phyloP scores from a whole-genome alignment of 2,888 invertebrate species.

The Salpingus planirostris region DNA sequence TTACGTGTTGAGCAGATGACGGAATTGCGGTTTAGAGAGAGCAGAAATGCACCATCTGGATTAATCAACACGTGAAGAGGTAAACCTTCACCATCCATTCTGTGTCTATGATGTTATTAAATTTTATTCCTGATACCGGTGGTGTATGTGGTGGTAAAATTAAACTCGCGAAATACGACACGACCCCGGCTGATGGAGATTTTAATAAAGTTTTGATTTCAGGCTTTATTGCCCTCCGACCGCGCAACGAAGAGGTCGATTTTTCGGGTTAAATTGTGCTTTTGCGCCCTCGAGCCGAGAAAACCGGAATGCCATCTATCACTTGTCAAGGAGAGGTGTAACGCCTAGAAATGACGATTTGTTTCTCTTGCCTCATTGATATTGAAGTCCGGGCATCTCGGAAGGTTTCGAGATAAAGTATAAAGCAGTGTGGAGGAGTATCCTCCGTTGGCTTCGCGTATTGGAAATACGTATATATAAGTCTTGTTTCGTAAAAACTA shows the following conservation, averaged over 20 bases:
- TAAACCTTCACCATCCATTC: constrained; percentile 16
- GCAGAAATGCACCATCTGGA: constrained; percentile 22
- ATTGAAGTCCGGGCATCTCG: constrained; percentile 22
- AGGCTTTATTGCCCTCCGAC: no score
- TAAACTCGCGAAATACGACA: constrained; percentile 11
- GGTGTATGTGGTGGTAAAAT: constrained; percentile 11
- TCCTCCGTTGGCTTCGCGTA: constrained; percentile 7
- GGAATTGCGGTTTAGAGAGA: constrained; percentile 26
- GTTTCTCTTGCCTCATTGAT: constrained; percentile 34
- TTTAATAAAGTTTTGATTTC: constrained; percentile 2
- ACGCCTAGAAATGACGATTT: constrained; percentile 33
- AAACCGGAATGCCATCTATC: constrained; percentile 25
- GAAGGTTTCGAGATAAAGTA: constrained; percentile 14
- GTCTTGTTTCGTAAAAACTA: constrained; percentile 13
- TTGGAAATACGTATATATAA: constrained; percentile 9
- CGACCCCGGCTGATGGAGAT: not conserved
- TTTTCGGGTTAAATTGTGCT: constrained; percentile 3
- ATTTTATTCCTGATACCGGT: constrained; percentile 16
- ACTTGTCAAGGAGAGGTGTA: constrained; percentile 25
- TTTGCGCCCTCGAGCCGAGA: constrained; percentile 2
- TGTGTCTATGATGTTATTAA: constrained; percentile 17
- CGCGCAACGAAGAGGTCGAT: no score
- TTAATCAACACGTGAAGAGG: constrained; percentile 24
- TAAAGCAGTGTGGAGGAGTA: constrained; percentile 6
- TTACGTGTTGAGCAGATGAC: constrained; percentile 34